These are phyloP conservation scores for Typhlomys cinereus DNA, from an alignment of 2,113 vertebrate species.

Conservation along the genomic window DNA sequence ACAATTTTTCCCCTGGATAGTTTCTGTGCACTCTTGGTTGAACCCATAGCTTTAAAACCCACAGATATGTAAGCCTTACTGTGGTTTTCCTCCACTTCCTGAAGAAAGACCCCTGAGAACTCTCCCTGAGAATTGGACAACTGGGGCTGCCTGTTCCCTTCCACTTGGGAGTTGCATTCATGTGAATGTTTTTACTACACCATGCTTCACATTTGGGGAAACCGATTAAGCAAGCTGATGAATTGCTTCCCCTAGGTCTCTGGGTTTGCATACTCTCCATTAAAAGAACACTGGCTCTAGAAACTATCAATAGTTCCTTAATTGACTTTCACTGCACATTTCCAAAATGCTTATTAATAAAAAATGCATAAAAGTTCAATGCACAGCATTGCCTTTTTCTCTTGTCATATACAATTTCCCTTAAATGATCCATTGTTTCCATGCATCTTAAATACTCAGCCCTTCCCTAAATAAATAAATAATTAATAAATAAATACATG, in stretches of 20 bases:
- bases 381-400: slow-evolving; percentile 32
- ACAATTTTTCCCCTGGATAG: not conserved
- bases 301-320: not conserved
- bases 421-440: slow-evolving; percentile 34
- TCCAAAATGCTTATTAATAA: slow-evolving; percentile 7
- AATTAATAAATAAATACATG: slow-evolving; percentile 5
- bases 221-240: not conserved
- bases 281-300: not conserved
- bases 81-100: not conserved
- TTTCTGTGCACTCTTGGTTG: not conserved
- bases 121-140: not conserved
- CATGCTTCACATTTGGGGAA: not conserved
- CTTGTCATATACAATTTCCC: slow-evolving; percentile 44
- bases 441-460: not conserved
- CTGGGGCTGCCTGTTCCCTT: not conserved
- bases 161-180: not conserved
- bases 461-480: not conserved
- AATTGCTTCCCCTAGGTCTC: not conserved
- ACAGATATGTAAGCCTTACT: not conserved
- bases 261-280: not conserved
- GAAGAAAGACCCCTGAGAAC: not conserved
- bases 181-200: not conserved
- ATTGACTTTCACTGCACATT: slow-evolving; percentile 7
- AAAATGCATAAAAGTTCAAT: not conserved
- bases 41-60: not conserved